Percentiles rank a stretch among this genome's conserved stretches.
phyloP scores from a whole-genome alignment of 2,113 vertebrate species.

The Zonotrichia leucophrys region DNA sequence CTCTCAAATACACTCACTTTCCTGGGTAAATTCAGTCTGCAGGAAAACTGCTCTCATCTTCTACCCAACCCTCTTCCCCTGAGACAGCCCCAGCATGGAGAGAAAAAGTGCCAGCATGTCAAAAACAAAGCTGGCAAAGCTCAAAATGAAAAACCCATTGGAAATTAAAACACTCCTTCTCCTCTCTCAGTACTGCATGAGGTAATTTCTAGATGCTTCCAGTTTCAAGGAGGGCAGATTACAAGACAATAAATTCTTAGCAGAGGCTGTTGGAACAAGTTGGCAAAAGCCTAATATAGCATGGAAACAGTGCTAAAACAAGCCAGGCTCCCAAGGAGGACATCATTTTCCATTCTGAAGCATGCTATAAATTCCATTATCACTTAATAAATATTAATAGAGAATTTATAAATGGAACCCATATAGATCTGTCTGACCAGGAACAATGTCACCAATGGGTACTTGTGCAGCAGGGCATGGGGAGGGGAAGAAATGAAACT shows the following conservation, averaged over 20 bases:
- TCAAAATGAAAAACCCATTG: neutral
- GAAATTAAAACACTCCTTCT: neutral
- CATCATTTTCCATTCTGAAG: constrained; percentile 54
- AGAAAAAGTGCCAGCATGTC: neutral
- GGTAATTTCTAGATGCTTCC: constrained; percentile 49
- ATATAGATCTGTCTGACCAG: constrained; percentile 20
- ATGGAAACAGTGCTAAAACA: constrained; percentile 49
- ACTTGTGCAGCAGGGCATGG: neutral
- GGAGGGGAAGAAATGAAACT: constrained; percentile 22
- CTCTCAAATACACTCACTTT: neutral
- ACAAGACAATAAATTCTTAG: constrained; percentile 39
- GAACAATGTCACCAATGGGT: constrained; percentile 20
- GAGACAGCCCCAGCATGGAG: neutral
- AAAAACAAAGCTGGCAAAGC: constrained; percentile 20
- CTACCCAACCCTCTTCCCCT: neutral
- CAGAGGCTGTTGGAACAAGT: constrained; percentile 4
- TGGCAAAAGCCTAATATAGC: constrained; percentile 45
- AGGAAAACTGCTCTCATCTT: neutral
- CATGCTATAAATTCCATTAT: constrained; percentile 62
- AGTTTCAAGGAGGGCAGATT: constrained; percentile 47
- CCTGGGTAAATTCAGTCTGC: neutral
- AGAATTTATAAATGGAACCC: constrained; percentile 57
- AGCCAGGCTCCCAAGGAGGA: constrained; percentile 17
- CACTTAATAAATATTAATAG: constrained; percentile 73
- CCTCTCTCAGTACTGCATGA: neutral